These are phyloP conservation scores for Arvicanthis niloticus DNA, from an alignment of 2,113 vertebrate genomes.

Conservation along the genomic window DNA sequence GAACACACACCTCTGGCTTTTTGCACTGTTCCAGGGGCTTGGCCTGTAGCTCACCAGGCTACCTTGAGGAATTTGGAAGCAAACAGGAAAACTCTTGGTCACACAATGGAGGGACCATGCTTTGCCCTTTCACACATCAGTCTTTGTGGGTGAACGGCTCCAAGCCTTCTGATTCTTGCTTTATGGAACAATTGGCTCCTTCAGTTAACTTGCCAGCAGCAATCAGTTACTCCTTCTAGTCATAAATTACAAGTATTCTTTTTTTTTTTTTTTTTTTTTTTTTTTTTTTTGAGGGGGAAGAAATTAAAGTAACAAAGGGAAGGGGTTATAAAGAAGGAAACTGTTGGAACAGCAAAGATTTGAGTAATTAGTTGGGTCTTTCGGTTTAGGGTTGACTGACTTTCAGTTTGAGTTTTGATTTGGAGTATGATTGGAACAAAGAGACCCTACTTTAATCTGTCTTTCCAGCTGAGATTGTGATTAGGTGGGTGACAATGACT, in stretches of 20 bases:
- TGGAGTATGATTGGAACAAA: slow-evolving; percentile 68
- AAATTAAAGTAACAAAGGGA: slow-evolving; percentile 85
- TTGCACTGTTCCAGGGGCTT: slow-evolving; percentile 60
- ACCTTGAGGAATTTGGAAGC: slow-evolving; percentile 87
- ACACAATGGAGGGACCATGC: slow-evolving; percentile 86
- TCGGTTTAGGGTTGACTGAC: slow-evolving; percentile 72
- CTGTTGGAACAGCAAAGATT: slow-evolving; percentile 80
- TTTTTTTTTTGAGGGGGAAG: slow-evolving; percentile 71
- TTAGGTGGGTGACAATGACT: not conserved
- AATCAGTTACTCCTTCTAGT: slow-evolving; percentile 86
- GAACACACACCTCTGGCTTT: slow-evolving; percentile 53
- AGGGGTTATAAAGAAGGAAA: slow-evolving; percentile 82
- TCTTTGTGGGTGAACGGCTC: slow-evolving; percentile 88
- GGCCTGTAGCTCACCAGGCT: slow-evolving; percentile 81
- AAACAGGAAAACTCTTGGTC: slow-evolving; percentile 85
- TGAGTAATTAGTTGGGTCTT: slow-evolving; percentile 76
- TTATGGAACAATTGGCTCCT: slow-evolving; percentile 90
- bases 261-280: slow-evolving; percentile 15
- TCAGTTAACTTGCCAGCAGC: slow-evolving; percentile 87
- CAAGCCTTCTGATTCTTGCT: slow-evolving; percentile 86
- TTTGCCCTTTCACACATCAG: slow-evolving; percentile 88
- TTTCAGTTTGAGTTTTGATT: slow-evolving; percentile 74
- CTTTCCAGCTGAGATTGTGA: slow-evolving; percentile 21
- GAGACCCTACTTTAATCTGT: slow-evolving; percentile 14
- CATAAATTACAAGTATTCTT: slow-evolving; percentile 86